Base-by-base conservation (phyloP, 64 coral and sea anemone genomes). In the Dendrophyllia cribrosa region DNA sequence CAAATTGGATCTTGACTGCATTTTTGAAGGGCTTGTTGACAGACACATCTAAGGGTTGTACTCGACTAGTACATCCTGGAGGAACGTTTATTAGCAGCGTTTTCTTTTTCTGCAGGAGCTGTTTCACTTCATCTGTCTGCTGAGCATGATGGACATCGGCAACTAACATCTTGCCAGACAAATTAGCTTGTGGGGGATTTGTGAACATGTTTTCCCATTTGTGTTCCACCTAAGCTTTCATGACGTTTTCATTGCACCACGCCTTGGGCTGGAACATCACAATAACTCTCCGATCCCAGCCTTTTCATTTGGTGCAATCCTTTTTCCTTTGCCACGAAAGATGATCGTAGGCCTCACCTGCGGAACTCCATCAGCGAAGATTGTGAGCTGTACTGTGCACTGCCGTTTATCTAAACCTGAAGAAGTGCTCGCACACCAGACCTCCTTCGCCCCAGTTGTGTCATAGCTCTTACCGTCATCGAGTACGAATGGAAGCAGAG, bases 301-400 rank as follows among this genome's bases (percentile, higher is more conserved):
- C 51, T 79, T 76, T 67, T 93, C 62, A 16, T 75, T 86, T 50
- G 82, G 49, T 20, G 69, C 75, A 74, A 86, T 70, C 60, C 69
- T 74, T 43, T 92, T 92, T 68, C 82, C 91, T 67, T 92, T 24
- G 6, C 91, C 72, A 43, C 83, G 53, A 45, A 92, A 92, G 51
- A 92, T 87, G 21, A 92, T 86, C 44, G 91, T 92, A 20, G 84
- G 91, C 69, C 91, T 93, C 67, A 93, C 84, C 53, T 63, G 71
- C 44, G 72, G 44, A 6, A 85, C 73, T 25, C 90, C 90, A 75
- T 92, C 80, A 46, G 55, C 81, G 71, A 86, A 92, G 21, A 92
- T 53, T 16, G 90, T 92, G 25, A 92, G 72, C 70, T 86, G 80
- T 58, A 86, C 81, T 20, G 78, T 84, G 52, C 89, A 91, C 12